A percentile compares a stretch with the other conserved stretches of the same genome.
phyloP scores from a whole-genome alignment of 1,140 invertebrate genomes.

The Galleria mellonella region DNA sequence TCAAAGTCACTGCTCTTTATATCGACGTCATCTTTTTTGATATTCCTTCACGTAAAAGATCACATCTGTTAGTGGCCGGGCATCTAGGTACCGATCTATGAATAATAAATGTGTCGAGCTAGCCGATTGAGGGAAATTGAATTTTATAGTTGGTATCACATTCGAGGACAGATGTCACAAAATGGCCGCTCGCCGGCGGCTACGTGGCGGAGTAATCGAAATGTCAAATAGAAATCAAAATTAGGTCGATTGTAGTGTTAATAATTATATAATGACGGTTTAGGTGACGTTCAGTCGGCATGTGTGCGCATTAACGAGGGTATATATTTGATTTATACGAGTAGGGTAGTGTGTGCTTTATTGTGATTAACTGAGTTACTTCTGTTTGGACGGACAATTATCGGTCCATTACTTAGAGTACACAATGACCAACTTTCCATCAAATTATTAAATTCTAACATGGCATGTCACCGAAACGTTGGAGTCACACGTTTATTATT shows the following conservation, averaged over 20 bases:
- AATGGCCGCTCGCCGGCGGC: conserved; percentile 56
- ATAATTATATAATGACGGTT: conserved; percentile 68
- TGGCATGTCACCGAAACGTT: neutral
- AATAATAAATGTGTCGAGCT: conserved; percentile 71
- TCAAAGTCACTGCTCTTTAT: conserved; percentile 38
- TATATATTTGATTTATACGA: conserved; percentile 21
- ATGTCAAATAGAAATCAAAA: conserved; percentile 73
- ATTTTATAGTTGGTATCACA: conserved; percentile 73
- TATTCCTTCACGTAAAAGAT: conserved; percentile 72
- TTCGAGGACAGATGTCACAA: conserved; percentile 71
- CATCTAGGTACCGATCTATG: conserved; percentile 64
- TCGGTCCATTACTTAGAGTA: conserved; percentile 62
- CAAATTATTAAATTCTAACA: conserved; percentile 41
- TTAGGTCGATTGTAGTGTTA: conserved; percentile 71
- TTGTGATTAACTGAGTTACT: conserved; percentile 71
- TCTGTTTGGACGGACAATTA: conserved; percentile 69
- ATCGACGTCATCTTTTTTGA: conserved; percentile 47
- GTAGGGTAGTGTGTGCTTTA: conserved; percentile 47
- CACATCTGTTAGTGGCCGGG: conserved; percentile 68
- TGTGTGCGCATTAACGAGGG: conserved; percentile 27
- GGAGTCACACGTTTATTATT: too few relatives aligned
- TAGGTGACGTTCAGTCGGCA: conserved; percentile 18
- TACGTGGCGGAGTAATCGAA: conserved; percentile 54
- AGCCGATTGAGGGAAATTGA: conserved; percentile 72
- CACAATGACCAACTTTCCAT: conserved; percentile 46